Percentiles rank a stretch among this genome's conserved stretches.
phyloP scores from a whole-genome alignment of 2,888 invertebrate genomes.

The Zelleria hepariella region DNA sequence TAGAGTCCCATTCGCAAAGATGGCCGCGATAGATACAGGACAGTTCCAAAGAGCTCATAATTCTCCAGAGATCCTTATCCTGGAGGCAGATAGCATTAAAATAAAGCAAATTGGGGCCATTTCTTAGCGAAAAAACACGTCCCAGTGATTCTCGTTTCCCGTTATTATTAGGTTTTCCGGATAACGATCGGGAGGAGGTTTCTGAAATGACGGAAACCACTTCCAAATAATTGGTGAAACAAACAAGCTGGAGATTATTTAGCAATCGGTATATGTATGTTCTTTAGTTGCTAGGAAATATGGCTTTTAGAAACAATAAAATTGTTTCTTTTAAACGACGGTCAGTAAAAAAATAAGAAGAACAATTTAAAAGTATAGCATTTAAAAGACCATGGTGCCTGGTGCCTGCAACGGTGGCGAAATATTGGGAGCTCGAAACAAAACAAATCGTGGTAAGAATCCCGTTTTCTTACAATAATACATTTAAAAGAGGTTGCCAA shows the following conservation, averaged over 20 bases:
- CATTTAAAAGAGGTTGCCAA: no score
- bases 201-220: not conserved
- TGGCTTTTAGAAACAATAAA: no score
- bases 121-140: constrained; percentile 22
- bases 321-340: no score
- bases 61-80: constrained; percentile 40
- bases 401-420: no score
- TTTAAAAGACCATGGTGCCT: no score
- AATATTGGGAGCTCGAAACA: no score
- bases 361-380: no score
- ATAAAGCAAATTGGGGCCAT: constrained; percentile 59
- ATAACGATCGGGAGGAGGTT: not conserved
- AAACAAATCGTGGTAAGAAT: no score
- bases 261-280: no score
- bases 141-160: not conserved
- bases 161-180: not conserved
- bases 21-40: not conserved
- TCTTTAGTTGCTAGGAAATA: no score
- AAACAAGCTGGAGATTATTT: not conserved
- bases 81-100: constrained; percentile 51
- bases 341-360: no score
- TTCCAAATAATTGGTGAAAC: not conserved
- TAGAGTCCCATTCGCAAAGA: constrained; percentile 32
- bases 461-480: no score
- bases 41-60: constrained; percentile 46